Evolutionary conservation across 35 echinoderm and acorn worm genomes (phyloP), one percentile per base, ranked within the genome.

Genomic region (Antedon bifida): DNA sequence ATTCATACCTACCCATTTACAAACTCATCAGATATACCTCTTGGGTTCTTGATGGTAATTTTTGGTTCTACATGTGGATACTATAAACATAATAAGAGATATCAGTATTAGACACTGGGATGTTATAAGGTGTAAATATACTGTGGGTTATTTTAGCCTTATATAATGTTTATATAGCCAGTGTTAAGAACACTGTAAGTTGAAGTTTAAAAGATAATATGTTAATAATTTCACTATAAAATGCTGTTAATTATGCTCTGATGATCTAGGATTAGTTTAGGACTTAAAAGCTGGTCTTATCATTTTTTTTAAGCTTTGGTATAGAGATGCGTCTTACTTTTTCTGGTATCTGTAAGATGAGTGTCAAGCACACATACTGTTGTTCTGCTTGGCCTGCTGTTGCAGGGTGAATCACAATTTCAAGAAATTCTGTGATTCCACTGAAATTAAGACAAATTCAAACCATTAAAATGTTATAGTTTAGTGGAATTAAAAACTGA

Each of bases 21-120:
- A 74, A 91, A 82, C 77, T 91, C 89, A 36, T 96, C 93, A 36
- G 93, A 91, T 33, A 96, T 76, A 14, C 94, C 94, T 87, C 94
- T 89, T 36, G 94, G 81, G 30, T 97, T 97, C 39, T 77, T 92
- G 35, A 97, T 89, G 29, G 36, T 34, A 55, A 97, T 90, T 33
- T 82, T 82, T 29, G 94, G 90, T 36, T 84, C 23, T 17, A 36
- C 85, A 85, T 89, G 74, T 87, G 94, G 94, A 79, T 97, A 97
- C 94, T 97, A 82, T 79, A 79, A 85, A 23, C 36, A 73, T 79
- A 81, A 30, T 36, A 5, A 77, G 30, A 44, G 74, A 5, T 32
- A 28, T 35, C 34, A 56, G n/a, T n/a, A n/a, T n/a, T n/a, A n/a
- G n/a, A n/a, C n/a, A n/a, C n/a, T n/a, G n/a, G n/a, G n/a, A n/a